phyloP scores from a whole-genome alignment of 2,797 vertebrate genomes.

The Helarctos malayanus region DNA sequence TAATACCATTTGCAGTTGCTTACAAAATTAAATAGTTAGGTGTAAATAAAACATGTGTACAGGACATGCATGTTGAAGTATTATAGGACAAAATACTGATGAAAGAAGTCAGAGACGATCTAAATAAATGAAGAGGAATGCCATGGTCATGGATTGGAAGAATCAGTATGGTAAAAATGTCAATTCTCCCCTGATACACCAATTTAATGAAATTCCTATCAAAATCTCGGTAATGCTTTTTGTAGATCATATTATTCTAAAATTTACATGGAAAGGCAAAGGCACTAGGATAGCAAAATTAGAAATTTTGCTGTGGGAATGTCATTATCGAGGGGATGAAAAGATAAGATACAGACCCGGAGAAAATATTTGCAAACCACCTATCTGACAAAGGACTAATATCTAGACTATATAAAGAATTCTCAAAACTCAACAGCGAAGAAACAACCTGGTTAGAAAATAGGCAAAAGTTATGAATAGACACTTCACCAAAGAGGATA shows the following conservation, averaged over 20 bases:
- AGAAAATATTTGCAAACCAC: background rate
- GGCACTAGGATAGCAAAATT: background rate
- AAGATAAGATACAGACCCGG: background rate
- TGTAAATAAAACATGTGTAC: background rate
- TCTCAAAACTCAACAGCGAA: constrained; percentile 59
- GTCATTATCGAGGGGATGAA: background rate
- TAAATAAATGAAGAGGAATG: background rate
- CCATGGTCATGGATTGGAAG: background rate
- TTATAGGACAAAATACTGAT: background rate
- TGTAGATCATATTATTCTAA: background rate
- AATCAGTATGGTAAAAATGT: background rate
- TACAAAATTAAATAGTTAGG: background rate
- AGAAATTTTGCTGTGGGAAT: background rate
- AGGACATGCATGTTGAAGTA: background rate
- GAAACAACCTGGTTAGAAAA: background rate
- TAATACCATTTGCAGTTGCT: background rate
- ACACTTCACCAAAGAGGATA: background rate
- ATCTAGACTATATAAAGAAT: constrained; percentile 17
- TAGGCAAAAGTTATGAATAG: background rate
- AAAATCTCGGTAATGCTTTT: background rate
- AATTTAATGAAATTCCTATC: background rate
- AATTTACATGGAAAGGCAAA: background rate
- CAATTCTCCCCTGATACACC: background rate
- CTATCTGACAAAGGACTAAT: constrained; percentile 17
- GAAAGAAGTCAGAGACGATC: background rate